Evolutionary conservation across 2,888 invertebrate species (phyloP), one percentile per base, ranked within the genome.

Genomic region (Pemphredon lugubris): DNA sequence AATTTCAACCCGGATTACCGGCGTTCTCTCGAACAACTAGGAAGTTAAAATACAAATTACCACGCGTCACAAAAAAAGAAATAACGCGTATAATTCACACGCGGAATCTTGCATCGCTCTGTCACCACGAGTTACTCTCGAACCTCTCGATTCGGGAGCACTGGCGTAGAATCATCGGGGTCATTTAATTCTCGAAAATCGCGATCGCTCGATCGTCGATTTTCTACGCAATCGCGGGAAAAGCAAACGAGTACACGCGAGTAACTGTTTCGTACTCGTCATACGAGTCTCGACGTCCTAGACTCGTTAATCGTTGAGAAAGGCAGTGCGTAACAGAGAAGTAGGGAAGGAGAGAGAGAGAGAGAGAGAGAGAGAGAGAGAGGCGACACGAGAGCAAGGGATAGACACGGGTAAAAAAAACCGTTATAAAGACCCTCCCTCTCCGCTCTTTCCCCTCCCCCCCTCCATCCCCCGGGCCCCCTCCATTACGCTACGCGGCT

Each of bases 401-500:
- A 58, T 75, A n/a, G n/a, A n/a, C n/a, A n/a, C n/a, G 44, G 65
- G 66, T 54, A 60, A 79, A 87, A 86, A 87, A 84, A 84, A 78
- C 88, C 88, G 88, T 88, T 88, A 88, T 67, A 53, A 63, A 47
- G 32, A 23, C 47, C 47, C 45, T 53, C 55, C 61, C 81, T 76
- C 48, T 48, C n/a, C n/a, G n/a, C n/a, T n/a, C n/a, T n/a, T n/a
- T n/a, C n/a, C n/a, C n/a, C n/a, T n/a, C 47, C 47, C 45, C 48
- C 55, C 61, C 81, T 76, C 65, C 47, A 30, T 51, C 59, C 76
- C 75, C 73, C 75, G 70, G 26, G 21, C 23, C 39, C 65, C 75
- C 75, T 76, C 81, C 79, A 81, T 85, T 86, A 84, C 84, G 86
- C 84, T 87, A 82, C 85, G 80, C 83, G 81, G 72, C 77, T 82